A percentile compares a stretch with the other conserved stretches of the same genome.
Conservation (phyloP, 1,140 invertebrate species). For the Drosophila elegans region DNA sequence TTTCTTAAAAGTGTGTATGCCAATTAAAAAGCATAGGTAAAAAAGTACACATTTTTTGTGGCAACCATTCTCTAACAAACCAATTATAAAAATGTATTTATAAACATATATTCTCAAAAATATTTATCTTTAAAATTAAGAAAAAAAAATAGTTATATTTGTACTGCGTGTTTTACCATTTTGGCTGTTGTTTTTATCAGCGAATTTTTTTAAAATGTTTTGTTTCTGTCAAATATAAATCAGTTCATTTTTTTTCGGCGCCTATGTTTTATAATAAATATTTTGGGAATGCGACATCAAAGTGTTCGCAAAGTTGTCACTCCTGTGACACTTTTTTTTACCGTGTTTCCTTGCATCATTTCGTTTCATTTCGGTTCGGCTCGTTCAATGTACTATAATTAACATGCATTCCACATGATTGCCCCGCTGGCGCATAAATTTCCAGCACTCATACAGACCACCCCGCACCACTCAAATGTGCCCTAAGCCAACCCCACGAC, state of each 20-base stretch:
- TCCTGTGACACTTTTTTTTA: slow-evolving; percentile 8
- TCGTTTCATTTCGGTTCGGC: slow-evolving; percentile 43
- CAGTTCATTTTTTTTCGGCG: not conserved
- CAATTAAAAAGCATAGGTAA: no score
- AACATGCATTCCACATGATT: slow-evolving; percentile 83
- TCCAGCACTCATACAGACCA: slow-evolving; percentile 41
- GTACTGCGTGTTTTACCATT: not conserved
- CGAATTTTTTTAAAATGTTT: not conserved
- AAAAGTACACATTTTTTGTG: no score
- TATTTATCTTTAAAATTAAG: no score
- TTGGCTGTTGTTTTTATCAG: not conserved
- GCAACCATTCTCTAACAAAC: no score
- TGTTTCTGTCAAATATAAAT: not conserved
- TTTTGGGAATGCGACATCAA: not conserved
- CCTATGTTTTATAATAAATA: not conserved
- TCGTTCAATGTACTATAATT: slow-evolving; percentile 65
- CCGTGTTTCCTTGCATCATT: slow-evolving; percentile 26
- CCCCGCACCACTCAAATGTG: not conserved
- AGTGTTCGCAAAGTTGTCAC: not conserved
- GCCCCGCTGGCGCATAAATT: slow-evolving; percentile 71
- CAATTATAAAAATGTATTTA: no score
- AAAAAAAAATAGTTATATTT: not conserved
- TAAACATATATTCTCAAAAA: no score
- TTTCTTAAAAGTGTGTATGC: no score
- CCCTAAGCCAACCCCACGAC: slow-evolving; percentile 13